Percentiles rank a stretch among this genome's conserved stretches.
Evolutionary conservation across 2,797 vertebrate species (phyloP).

Genomic region (Hippoglossus hippoglossus): DNA sequence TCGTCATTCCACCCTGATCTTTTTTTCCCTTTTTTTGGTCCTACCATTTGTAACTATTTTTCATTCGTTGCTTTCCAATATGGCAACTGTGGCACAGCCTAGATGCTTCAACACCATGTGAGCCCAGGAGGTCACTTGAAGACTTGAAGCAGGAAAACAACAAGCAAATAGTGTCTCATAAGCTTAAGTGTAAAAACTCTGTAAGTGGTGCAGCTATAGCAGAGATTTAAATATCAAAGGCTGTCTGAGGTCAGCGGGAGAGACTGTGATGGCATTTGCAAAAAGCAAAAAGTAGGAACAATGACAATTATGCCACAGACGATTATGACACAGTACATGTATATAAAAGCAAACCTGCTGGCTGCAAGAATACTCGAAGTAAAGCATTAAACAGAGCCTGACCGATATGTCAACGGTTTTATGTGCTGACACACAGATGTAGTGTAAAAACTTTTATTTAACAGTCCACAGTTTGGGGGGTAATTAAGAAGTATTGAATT

Average conservation of each 20-base stretch:
- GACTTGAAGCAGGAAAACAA: conserved; percentile 25
- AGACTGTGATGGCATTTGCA: conserved; percentile 34
- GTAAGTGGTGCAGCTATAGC: neutral
- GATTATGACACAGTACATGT: conserved; percentile 5
- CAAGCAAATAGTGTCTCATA: conserved; percentile 15
- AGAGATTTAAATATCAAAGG: conserved; percentile 21
- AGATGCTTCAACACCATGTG: neutral
- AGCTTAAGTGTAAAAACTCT: neutral
- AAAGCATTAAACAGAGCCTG: neutral
- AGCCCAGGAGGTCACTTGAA: conserved; percentile 20
- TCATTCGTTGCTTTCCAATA: neutral
- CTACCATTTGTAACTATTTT: neutral
- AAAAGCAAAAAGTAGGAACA: conserved; percentile 28
- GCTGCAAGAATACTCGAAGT: conserved; percentile 8
- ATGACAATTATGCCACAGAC: conserved; percentile 2
- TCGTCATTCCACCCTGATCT: neutral
- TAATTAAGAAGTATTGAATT: too few species aligned
- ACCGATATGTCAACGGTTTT: too few species aligned
- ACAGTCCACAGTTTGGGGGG: too few species aligned
- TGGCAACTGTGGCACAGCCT: neutral
- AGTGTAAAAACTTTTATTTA: too few species aligned
- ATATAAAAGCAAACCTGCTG: conserved; percentile 1
- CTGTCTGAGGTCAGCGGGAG: conserved; percentile 24
- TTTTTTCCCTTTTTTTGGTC: neutral
- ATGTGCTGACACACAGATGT: too few species aligned